phyloP scores from a whole-genome alignment of 1,140 invertebrate species.

The Drepana arcuata region DNA sequence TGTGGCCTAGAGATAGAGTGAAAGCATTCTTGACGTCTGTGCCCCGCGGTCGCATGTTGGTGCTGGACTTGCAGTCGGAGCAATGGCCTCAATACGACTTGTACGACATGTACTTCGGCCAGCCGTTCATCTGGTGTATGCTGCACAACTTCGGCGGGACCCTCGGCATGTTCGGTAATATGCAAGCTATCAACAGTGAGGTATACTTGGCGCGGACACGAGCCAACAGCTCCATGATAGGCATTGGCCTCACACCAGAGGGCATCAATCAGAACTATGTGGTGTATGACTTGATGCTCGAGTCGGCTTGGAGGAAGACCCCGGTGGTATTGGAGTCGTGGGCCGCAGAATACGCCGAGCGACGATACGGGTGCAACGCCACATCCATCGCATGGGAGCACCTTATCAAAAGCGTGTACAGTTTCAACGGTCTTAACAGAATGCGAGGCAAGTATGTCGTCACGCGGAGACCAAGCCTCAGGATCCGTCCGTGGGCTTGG shows the following conservation, averaged over 20 bases:
- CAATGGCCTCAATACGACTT: constrained; percentile 83
- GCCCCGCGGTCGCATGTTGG: constrained; percentile 83
- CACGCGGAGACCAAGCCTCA: constrained; percentile 77
- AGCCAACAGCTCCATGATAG: constrained; percentile 85
- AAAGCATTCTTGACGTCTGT: constrained; percentile 84
- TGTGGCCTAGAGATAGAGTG: constrained; percentile 80
- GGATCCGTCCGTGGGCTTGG: constrained; percentile 81
- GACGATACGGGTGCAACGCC: constrained; percentile 81
- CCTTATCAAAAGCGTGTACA: constrained; percentile 77
- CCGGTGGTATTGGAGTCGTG: constrained; percentile 79
- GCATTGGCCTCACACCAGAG: constrained; percentile 87
- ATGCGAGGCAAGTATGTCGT: constrained; percentile 85
- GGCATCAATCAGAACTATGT: constrained; percentile 96
- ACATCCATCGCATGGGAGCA: constrained; percentile 76
- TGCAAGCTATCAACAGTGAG: constrained; percentile 80
- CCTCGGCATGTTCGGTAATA: constrained; percentile 88
- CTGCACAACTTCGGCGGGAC: constrained; percentile 96
- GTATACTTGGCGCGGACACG: constrained; percentile 77
- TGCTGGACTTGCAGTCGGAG: constrained; percentile 91
- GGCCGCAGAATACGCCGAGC: constrained; percentile 78
- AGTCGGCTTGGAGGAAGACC: constrained; percentile 80
- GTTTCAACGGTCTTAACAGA: constrained; percentile 73
- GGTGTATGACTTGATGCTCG: constrained; percentile 91
- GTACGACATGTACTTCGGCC: constrained; percentile 89
- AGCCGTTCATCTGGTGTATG: constrained; percentile 97